Base-by-base conservation (phyloP, 92 coral and sea anemone species). In the Montipora capitata region DNA sequence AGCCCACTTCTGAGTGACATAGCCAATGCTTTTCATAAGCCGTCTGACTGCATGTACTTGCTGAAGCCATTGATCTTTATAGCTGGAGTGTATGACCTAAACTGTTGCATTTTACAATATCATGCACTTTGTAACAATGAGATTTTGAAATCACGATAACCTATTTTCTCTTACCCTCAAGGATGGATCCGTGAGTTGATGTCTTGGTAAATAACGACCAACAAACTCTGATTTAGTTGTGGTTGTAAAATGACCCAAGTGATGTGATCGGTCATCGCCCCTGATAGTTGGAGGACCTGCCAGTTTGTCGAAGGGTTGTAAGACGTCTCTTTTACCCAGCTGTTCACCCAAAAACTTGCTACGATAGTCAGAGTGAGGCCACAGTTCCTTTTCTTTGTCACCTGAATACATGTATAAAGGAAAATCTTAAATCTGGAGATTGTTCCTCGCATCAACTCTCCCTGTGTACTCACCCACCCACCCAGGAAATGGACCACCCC, bases 291-390 rank as follows among this genome's bases (percentile, higher is more conserved):
- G 87, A n/a, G 98, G 89, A 20, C 98, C 96, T 27, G 81, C 75
- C 43, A 74, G 85, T 68, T 79, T 82, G 43, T 91, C 89, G 49
- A 89, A 69, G 12, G 95, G 92, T 15, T 82, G 85, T 74, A 78
- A 42, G 18, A 86, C 87, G 40, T 90, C 91, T 67, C 91, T 62
- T 45, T 76, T 69, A 10, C 94, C 91, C 38, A 82, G 71, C 80
- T 97, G 96, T 66, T 95, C 91, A 3, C 96, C 97, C 15, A 88
- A 84, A 87, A 90, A 98, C 65, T 94, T 90, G 67, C 98, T 95
- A 43, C 88, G 93, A 80, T 98, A 98, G 83, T 94, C 97, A 64
- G 99, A 98, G 59, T 96, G 94, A 5, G 99, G 98, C 91, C 96
- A 91, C n/a, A 85, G 86, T 40, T 91, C 98, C 76, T 98, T 98